phyloP scores from a whole-genome alignment of 2,888 invertebrate species.

The Oscheius sp. region DNA sequence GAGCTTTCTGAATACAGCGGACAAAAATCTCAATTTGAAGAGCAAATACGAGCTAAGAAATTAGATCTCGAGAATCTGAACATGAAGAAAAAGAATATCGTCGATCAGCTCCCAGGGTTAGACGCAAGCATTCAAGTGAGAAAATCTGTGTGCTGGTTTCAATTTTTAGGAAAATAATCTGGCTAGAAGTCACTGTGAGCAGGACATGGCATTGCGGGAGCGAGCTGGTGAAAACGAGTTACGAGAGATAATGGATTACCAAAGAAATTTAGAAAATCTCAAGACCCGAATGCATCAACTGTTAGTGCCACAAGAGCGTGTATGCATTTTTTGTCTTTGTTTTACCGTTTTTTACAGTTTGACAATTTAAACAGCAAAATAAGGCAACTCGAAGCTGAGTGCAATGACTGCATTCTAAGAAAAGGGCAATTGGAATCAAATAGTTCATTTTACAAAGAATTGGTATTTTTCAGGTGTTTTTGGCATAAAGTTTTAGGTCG shows the following conservation, averaged over 20 bases:
- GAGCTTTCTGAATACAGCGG: neutral
- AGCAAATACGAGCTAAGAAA: neutral
- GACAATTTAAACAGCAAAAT: neutral
- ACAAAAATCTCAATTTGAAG: neutral
- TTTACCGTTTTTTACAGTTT: neutral
- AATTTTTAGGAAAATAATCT: neutral
- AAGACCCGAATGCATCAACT: neutral
- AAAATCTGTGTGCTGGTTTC: neutral
- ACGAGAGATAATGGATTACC: neutral
- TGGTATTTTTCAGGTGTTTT: neutral
- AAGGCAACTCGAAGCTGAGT: neutral
- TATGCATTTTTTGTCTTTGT: no score
- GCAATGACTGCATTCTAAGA: neutral
- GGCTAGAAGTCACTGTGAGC: neutral
- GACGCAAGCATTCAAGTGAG: neutral
- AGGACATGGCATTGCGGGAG: neutral
- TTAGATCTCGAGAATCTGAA: neutral
- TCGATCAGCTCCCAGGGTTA: neutral
- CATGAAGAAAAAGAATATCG: neutral
- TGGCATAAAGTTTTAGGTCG: neutral
- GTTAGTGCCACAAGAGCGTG: no score
- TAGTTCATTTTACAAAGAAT: neutral
- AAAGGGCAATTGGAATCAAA: neutral
- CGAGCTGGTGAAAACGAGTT: neutral
- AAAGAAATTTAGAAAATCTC: neutral